Conservation (phyloP, 2,113 vertebrate genomes). For the Mustela nigripes region DNA sequence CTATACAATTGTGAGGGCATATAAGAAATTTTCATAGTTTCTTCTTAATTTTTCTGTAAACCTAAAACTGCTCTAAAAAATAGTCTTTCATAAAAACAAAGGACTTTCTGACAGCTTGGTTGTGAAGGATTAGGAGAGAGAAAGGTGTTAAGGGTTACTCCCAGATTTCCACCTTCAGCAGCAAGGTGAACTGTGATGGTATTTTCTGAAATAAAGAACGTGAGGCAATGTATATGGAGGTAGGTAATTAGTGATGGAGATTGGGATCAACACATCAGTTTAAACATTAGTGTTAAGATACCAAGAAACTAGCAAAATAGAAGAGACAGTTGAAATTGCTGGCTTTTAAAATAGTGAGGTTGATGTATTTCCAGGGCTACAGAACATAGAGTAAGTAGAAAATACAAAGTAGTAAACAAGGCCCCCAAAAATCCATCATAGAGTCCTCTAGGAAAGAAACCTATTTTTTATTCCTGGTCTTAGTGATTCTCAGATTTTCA, state of each 20-base stretch:
- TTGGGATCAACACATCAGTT: background rate
- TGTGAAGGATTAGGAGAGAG: background rate
- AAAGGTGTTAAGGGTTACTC: background rate
- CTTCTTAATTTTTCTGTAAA: background rate
- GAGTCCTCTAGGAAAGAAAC: background rate
- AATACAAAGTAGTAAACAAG: background rate
- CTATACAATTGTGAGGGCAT: background rate
- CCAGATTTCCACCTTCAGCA: background rate
- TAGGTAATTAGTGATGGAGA: background rate
- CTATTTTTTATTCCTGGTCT: background rate
- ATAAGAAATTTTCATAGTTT: background rate
- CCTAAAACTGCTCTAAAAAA: background rate
- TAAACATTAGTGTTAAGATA: background rate
- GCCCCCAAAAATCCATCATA: background rate
- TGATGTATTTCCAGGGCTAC: background rate
- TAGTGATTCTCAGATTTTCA: background rate
- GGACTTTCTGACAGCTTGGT: background rate
- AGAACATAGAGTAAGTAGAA: background rate
- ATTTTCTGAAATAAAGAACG: background rate
- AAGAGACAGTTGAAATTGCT: background rate
- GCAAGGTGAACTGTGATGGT: background rate
- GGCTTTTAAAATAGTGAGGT: background rate
- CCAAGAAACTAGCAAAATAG: background rate
- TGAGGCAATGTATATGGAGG: background rate
- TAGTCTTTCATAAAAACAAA: background rate